Base-by-base conservation (phyloP, 2,888 invertebrate genomes). In the Tyria jacobaeae region DNA sequence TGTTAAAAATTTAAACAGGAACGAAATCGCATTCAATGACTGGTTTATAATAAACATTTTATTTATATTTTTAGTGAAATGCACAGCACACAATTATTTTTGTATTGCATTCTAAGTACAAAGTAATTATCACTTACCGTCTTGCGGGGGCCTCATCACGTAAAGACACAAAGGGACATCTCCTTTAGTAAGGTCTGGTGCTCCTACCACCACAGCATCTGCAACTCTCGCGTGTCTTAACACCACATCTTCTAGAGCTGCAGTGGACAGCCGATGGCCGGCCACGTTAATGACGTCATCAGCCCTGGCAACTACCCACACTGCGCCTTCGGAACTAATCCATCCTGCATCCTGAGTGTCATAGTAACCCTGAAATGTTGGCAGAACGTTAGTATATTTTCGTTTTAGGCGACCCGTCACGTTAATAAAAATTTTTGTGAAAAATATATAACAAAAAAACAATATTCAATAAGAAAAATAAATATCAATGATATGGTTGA, bases 251-350 rank as follows among this genome's bases (percentile, higher is more conserved):
- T 99, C 99, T 4, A 99, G 88, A 0, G 98, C 97, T 0, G 97
- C 96, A 0, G 98, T 98, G 0, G 98, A 98, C 48, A 99, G 94
- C 57, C 99, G 94, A 86, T 99, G 99, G 0, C 99, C 99, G 0
- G 99, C 98, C 1, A 99, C 99, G 86, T 99, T 99, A 78, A 99
- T 99, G 64, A 98, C 97, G 88, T 99, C 99, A 90, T 99, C 99
- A 64, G 97, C 98, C 37, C 99, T 94, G 0, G 98, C 97, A 56
- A 98, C 97, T 15, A 99, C 98, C 89, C 96, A 98, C 2, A 99
- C 95, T 60, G 97, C 97, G 0, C 98, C 98, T 71, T 96, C 95
- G 58, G 96, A 95, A 81, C 98, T 98, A 61, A 96, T 95, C 87
- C 97, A 97, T 0, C 99, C 99, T 0, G 98, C 98, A 84, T 99